Percentiles rank a stretch among this genome's conserved stretches.
Evolutionary conservation across 2,113 vertebrate genomes (phyloP).

Genomic region (Muntiacus reevesi): DNA sequence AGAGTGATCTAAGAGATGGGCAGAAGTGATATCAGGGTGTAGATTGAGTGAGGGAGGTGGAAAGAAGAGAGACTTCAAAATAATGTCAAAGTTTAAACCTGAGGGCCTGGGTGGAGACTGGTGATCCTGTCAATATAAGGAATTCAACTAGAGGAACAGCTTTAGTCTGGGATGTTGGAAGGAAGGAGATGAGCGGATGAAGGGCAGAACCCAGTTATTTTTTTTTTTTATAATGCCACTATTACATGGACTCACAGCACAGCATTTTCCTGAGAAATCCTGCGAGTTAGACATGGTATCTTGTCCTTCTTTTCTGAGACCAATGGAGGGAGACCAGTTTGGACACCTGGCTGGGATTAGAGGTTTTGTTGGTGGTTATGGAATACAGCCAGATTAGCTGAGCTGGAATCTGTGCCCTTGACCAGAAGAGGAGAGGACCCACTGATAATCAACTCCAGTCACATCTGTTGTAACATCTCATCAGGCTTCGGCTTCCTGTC

Average conservation of each 20-base stretch:
- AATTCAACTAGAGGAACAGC: background rate
- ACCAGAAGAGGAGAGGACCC: slow-evolving; percentile 33
- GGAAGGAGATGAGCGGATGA: background rate
- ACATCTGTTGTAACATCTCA: slow-evolving; percentile 37
- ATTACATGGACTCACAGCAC: background rate
- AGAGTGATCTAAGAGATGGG: background rate
- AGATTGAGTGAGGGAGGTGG: too few species aligned
- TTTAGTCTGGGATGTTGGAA: background rate
- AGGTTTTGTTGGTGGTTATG: slow-evolving; percentile 34
- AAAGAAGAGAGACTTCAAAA: background rate
- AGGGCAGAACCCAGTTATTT: background rate
- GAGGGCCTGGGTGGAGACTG: background rate
- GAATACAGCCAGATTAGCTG: slow-evolving; percentile 47
- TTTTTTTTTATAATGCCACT: background rate
- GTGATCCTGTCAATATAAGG: background rate
- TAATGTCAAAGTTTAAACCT: background rate
- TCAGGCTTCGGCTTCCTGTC: slow-evolving; percentile 29
- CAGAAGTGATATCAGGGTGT: background rate
- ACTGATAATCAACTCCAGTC: slow-evolving; percentile 25
- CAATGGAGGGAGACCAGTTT: slow-evolving; percentile 37
- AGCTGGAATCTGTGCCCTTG: slow-evolving; percentile 55
- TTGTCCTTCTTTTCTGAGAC: slow-evolving; percentile 16
- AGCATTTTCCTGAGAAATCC: background rate
- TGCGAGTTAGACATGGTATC: background rate
- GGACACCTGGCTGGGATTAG: slow-evolving; percentile 49